Conservation (phyloP, 2,797 vertebrate species). For the Lagodon rhomboides region DNA sequence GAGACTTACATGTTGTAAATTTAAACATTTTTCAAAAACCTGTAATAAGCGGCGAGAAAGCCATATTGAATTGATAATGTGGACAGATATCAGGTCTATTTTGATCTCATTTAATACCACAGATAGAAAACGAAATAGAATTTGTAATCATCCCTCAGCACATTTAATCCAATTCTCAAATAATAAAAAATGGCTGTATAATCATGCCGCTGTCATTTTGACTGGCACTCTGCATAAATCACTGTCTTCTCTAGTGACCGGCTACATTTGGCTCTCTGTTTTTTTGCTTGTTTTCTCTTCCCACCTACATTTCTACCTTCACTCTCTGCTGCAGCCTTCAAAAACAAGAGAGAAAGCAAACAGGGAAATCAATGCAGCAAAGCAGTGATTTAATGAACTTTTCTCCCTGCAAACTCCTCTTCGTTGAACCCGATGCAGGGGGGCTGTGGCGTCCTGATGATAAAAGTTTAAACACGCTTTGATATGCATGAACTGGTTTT, state of each 20-base stretch:
- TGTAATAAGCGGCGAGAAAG: constrained; percentile 74
- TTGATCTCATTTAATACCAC: constrained; percentile 45
- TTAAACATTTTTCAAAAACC: constrained; percentile 83
- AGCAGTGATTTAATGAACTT: constrained; percentile 57
- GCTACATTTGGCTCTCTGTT: not conserved
- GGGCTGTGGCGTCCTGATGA: constrained; percentile 65
- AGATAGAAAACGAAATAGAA: constrained; percentile 46
- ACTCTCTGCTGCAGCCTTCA: constrained; percentile 34
- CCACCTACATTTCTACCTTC: constrained; percentile 20
- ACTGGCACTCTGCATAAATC: constrained; percentile 25
- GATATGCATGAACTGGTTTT: constrained; percentile 75
- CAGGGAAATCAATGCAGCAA: constrained; percentile 31
- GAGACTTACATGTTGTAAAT: constrained; percentile 78
- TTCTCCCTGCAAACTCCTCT: constrained; percentile 56
- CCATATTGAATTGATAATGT: constrained; percentile 76
- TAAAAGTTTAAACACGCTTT: constrained; percentile 78
- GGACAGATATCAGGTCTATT: constrained; percentile 64
- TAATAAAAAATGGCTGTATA: not conserved
- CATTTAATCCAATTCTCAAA: not conserved
- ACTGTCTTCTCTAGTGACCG: constrained; percentile 22
- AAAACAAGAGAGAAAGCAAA: constrained; percentile 30
- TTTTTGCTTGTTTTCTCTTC: constrained; percentile 3
- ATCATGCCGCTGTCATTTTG: constrained; percentile 8
- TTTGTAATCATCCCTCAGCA: constrained; percentile 25
- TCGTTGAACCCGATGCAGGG: constrained; percentile 63